A percentile compares a stretch with the other conserved stretches of the same genome.
Evolutionary conservation across 2,888 invertebrate species (phyloP).

Genomic region (Blastobasis lacticolella): DNA sequence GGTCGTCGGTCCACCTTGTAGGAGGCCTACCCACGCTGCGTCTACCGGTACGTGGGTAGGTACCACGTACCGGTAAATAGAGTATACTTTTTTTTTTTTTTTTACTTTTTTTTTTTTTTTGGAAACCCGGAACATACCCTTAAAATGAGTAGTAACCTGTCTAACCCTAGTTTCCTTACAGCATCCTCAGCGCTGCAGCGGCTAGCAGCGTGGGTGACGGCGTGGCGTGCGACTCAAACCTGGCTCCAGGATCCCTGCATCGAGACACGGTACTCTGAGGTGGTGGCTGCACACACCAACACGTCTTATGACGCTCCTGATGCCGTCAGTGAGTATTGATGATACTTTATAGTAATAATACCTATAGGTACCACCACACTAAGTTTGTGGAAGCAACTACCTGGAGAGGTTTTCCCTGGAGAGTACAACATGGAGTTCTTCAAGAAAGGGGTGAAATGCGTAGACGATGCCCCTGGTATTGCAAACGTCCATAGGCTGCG

Average conservation of each 20-base stretch:
- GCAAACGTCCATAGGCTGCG: too few species aligned
- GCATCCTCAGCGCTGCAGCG: slow-evolving; percentile 38
- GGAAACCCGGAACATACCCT: too few species aligned
- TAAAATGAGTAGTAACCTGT: not conserved
- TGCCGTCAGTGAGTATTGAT: slow-evolving; percentile 35
- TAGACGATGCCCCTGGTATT: too few species aligned
- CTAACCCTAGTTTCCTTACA: not conserved
- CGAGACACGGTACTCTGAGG: slow-evolving; percentile 40
- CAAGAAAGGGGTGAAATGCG: too few species aligned
- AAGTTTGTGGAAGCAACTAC: not conserved
- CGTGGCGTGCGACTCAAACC: slow-evolving; percentile 34
- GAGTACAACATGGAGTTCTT: too few species aligned
- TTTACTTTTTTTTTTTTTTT: too few species aligned
- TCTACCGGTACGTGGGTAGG: too few species aligned
- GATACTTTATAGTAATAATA: not conserved
- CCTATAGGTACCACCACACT: not conserved
- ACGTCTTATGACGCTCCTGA: slow-evolving; percentile 38
- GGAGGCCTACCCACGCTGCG: too few species aligned
- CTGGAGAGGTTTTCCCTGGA: too few species aligned
- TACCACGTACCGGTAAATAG: too few species aligned
- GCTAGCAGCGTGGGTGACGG: slow-evolving; percentile 42
- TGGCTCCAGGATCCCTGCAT: slow-evolving; percentile 41
- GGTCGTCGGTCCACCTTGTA: too few species aligned
- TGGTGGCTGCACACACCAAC: slow-evolving; percentile 38
- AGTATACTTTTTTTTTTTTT: too few species aligned